These are phyloP conservation scores for Pampus argenteus DNA, from an alignment of 2,797 vertebrate genomes.

Conservation along the genomic window DNA sequence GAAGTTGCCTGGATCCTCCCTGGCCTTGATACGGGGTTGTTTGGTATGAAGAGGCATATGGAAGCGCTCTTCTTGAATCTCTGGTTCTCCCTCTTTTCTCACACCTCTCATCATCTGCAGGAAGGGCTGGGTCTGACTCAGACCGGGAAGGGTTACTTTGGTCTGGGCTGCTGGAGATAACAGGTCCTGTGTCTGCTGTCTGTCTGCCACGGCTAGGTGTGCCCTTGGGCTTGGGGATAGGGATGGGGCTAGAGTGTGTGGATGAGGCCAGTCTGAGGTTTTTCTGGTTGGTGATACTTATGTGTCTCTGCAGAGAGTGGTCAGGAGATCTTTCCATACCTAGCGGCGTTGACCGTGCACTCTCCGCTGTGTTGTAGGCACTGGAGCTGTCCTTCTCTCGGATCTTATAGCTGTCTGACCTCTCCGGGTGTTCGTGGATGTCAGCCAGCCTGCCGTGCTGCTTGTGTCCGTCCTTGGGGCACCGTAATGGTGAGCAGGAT, in stretches of 20 bases:
- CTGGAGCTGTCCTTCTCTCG: conserved; percentile 97
- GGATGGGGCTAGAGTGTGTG: conserved; percentile 63
- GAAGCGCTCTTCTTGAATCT: conserved; percentile 80
- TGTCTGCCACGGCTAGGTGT: conserved; percentile 47
- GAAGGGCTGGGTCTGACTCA: conserved; percentile 82
- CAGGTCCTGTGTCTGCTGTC: conserved; percentile 61
- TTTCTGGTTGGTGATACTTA: conserved; percentile 92
- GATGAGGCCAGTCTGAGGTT: conserved; percentile 85
- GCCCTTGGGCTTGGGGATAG: conserved; percentile 68
- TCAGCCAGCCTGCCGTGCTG: conserved; percentile 88
- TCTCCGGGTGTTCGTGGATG: conserved; percentile 91
- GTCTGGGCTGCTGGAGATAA: conserved; percentile 83
- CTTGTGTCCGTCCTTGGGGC: conserved; percentile 75
- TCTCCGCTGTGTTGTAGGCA: conserved; percentile 96
- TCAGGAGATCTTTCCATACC: conserved; percentile 89
- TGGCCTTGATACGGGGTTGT: conserved; percentile 86
- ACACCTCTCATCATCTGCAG: conserved; percentile 85
- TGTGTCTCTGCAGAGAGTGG: conserved; percentile 90
- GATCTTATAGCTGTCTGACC: conserved; percentile 82
- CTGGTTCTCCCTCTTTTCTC: conserved; percentile 83
- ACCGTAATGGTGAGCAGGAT: conserved; percentile 59
- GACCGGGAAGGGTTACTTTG: conserved; percentile 84
- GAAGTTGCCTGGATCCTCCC: conserved; percentile 89
- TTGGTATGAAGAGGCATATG: conserved; percentile 89
- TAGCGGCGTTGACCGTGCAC: conserved; percentile 92